These are phyloP conservation scores for Drosophila lacteicornis DNA, from an alignment of 1,140 invertebrate genomes.

Conservation along the genomic window DNA sequence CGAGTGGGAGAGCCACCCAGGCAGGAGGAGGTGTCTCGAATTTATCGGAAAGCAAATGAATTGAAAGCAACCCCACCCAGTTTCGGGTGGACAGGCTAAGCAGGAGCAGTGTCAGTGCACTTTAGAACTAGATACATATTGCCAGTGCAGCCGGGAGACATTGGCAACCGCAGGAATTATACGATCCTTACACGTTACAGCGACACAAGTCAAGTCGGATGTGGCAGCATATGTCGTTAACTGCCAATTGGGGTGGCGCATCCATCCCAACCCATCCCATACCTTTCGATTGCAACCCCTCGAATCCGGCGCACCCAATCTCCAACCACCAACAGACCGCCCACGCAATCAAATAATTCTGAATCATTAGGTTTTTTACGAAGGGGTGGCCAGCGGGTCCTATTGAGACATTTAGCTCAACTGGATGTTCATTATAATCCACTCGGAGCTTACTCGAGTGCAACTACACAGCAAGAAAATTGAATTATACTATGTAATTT, in stretches of 20 bases:
- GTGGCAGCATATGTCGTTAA: slow-evolving; percentile 78
- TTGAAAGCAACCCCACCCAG: slow-evolving; percentile 45
- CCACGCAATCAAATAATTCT: slow-evolving; percentile 84
- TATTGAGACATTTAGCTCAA: slow-evolving; percentile 81
- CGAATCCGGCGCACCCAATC: slow-evolving; percentile 24
- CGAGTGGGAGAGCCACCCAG: background rate
- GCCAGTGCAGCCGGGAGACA: slow-evolving; percentile 27
- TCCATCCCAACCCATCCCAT: background rate
- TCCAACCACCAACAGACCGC: slow-evolving; percentile 67
- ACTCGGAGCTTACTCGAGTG: slow-evolving; percentile 55
- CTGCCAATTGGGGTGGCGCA: slow-evolving; percentile 59
- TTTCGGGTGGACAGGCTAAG: slow-evolving; percentile 7
- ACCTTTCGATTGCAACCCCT: background rate
- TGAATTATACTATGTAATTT: background rate
- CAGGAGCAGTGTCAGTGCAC: slow-evolving; percentile 34
- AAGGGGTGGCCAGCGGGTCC: slow-evolving; percentile 40
- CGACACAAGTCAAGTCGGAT: slow-evolving; percentile 82
- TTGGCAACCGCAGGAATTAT: slow-evolving; percentile 83
- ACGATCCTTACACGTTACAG: slow-evolving; percentile 83
- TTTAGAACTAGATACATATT: slow-evolving; percentile 60
- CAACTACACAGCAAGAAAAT: slow-evolving; percentile 1
- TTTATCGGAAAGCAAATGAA: slow-evolving; percentile 67
- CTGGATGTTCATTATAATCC: slow-evolving; percentile 83
- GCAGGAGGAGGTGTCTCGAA: slow-evolving; percentile 21
- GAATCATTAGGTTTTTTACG: slow-evolving; percentile 77